Conservation (phyloP, 2,888 invertebrate genomes). For the Mythimna pallens region DNA sequence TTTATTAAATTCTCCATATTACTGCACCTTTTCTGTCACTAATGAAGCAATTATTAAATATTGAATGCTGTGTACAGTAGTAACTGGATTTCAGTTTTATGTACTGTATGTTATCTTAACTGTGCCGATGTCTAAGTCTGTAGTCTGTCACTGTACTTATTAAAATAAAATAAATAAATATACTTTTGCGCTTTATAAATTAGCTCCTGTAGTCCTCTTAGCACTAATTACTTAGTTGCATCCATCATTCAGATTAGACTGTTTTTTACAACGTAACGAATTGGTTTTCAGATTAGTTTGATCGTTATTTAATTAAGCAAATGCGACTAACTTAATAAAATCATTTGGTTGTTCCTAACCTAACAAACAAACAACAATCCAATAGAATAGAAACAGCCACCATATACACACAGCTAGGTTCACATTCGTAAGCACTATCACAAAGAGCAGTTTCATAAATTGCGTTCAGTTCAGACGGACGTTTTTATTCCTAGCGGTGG, state of each 20-base stretch:
- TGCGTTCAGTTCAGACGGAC: constrained; percentile 66
- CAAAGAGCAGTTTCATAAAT: constrained; percentile 77
- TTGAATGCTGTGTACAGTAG: no score
- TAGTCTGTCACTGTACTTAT: no score
- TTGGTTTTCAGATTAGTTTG: not conserved
- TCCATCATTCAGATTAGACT: not conserved
- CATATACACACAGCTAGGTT: constrained; percentile 26
- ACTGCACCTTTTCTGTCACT: no score
- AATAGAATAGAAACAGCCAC: not conserved
- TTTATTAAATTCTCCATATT: no score
- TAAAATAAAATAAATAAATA: no score
- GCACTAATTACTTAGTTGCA: not conserved
- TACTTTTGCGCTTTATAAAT: no score
- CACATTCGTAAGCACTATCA: constrained; percentile 61
- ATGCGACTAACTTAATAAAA: constrained; percentile 5
- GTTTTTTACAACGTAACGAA: not conserved
- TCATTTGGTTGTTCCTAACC: not conserved
- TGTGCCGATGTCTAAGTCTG: no score
- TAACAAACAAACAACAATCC: not conserved
- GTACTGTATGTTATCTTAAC: no score
- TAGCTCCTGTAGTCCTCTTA: no score
- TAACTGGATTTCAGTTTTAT: no score
- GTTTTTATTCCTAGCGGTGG: constrained; percentile 71
- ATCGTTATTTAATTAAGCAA: constrained; percentile 19
- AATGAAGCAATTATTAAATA: no score